Evolutionary conservation across 2,113 vertebrate species (phyloP), one percentile per base, ranked within the genome.

Genomic region (Platysternon megacephalum): DNA sequence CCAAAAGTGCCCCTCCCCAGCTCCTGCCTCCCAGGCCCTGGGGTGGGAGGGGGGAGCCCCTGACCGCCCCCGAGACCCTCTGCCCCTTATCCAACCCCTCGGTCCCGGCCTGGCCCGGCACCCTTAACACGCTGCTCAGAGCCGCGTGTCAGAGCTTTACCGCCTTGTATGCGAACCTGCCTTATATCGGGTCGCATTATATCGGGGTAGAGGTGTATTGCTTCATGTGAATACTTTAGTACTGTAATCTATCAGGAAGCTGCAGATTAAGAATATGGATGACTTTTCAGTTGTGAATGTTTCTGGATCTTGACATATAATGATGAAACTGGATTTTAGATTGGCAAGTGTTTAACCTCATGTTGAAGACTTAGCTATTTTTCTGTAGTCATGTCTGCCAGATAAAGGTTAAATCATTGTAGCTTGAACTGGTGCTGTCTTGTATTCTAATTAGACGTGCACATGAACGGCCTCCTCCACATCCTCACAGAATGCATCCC

Each of bases 401-500:
- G 35, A 19, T 32, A 42, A 65, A 79, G 35, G 12, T 28, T 65
- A 65, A 55, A 49, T 86, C 10, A 9, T 52, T 87, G 29, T 55
- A 55, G 44, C 22, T 88, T 72, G n/a, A 96, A 92, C 90, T 93
- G 80, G 89, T 97, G 76, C 87, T 82, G 68, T 49, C 97, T 85
- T 95, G 48, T 97, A 96, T 90, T 97, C 91, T 94, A 90, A 94
- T 81, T 94, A 99, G 99, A 93, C 98, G 99, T 96, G 99, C 99
- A 97, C 99, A 99, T 68, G 99, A 99, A 97, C 99, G 99, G 48
- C 99, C 99, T 46, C 99, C 99, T 44, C 99, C 99, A 0, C 99
- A 99, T 96, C 99, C 99, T 44, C 99, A 99, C 97, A 99, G 99
- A 98, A 99, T 99, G 99, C 99, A 99, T 96, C 99, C 99, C 72